phyloP scores from a whole-genome alignment of 2,888 invertebrate genomes.

The Sthenelais limicola region DNA sequence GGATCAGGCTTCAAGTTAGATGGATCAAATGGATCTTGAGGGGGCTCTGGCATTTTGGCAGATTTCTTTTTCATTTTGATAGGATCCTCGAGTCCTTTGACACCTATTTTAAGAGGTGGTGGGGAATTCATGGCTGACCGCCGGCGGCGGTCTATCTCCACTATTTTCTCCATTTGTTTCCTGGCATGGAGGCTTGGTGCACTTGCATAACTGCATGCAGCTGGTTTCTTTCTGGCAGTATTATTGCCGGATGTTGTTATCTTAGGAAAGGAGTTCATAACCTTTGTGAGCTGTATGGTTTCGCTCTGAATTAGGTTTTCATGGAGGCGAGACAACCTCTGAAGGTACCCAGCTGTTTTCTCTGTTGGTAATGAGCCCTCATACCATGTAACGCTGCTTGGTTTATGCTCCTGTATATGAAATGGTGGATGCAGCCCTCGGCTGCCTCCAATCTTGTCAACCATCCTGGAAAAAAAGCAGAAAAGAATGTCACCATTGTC shows the following conservation, averaged over 20 bases:
- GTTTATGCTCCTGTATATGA: no score
- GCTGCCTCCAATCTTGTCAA: no score
- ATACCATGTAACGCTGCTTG: no score
- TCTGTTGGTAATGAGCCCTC: no score
- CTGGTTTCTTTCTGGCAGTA: not conserved
- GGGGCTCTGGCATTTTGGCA: not conserved
- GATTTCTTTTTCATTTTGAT: not conserved
- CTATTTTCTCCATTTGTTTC: conserved; percentile 23
- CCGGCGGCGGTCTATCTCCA: conserved; percentile 9
- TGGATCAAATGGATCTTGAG: conserved; percentile 8
- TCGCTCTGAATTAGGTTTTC: conserved; percentile 19
- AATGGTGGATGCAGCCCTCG: no score
- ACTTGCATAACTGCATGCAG: not conserved
- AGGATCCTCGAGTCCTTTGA: conserved; percentile 9
- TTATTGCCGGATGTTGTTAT: not conserved
- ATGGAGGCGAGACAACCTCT: conserved; percentile 6
- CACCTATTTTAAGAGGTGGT: conserved; percentile 15
- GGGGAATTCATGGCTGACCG: not conserved
- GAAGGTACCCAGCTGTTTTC: conserved; percentile 22
- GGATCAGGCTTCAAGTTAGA: conserved; percentile 17
- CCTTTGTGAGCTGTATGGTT: conserved; percentile 15
- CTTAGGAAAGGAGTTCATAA: no score
- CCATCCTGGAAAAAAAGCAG: no score
- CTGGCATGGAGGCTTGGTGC: not conserved
- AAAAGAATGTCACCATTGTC: no score